Conservation (phyloP, 1,140 invertebrate genomes). For the Tyrophagus putrescentiae region DNA sequence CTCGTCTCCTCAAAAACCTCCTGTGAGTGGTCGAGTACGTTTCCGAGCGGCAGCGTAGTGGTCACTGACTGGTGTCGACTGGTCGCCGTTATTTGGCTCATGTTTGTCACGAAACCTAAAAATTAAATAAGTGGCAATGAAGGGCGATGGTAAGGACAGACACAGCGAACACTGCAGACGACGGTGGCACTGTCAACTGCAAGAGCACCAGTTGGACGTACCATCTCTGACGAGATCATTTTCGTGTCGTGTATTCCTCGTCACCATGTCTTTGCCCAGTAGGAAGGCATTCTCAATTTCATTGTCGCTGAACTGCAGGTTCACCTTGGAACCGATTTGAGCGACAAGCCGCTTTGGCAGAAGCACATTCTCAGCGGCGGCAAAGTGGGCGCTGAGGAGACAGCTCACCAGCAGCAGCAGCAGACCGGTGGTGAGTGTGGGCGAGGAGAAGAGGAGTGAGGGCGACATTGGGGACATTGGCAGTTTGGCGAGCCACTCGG, state of each 20-base stretch:
- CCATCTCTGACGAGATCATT: slow-evolving; percentile 21
- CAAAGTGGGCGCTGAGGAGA: background rate
- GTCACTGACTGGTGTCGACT: slow-evolving; percentile 24
- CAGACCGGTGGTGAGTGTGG: background rate
- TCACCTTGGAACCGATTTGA: background rate
- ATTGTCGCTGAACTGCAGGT: background rate
- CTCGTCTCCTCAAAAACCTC: slow-evolving; percentile 26
- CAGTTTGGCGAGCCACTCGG: background rate
- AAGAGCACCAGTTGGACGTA: slow-evolving; percentile 5
- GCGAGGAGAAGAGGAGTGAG: background rate
- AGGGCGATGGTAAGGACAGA: slow-evolving; percentile 3
- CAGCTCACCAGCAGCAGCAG: background rate
- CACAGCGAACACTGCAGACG: no score
- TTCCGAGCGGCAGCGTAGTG: slow-evolving; percentile 22
- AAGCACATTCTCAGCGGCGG: background rate
- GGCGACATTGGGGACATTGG: background rate
- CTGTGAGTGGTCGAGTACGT: slow-evolving; percentile 24
- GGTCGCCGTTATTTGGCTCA: slow-evolving; percentile 23
- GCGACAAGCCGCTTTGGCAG: slow-evolving; percentile 6
- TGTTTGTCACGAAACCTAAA: slow-evolving; percentile 22
- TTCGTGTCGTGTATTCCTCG: slow-evolving; percentile 11
- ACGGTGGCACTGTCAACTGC: background rate
- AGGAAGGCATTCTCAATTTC: slow-evolving; percentile 22
- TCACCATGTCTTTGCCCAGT: slow-evolving; percentile 23
- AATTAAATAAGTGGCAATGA: background rate